Evolutionary conservation across 2,113 vertebrate genomes (phyloP).

Genomic region (Cebidichthys violaceus): DNA sequence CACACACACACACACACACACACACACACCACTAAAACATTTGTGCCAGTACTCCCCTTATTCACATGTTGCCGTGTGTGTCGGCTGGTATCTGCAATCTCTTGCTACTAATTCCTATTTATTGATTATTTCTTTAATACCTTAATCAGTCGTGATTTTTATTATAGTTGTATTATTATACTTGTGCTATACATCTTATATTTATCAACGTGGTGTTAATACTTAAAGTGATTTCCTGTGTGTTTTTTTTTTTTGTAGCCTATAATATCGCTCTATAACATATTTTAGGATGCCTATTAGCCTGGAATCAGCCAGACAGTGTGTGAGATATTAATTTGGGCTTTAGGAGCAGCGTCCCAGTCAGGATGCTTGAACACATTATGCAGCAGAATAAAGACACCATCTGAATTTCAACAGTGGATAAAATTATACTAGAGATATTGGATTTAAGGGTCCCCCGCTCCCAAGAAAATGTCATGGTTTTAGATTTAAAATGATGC

Average conservation of each 20-base stretch:
- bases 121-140: not conserved
- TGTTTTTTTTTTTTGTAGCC: not conserved
- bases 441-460: no score
- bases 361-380: not conserved
- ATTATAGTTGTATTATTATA: not conserved
- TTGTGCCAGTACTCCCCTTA: slow-evolving; percentile 6
- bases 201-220: not conserved
- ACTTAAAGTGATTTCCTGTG: not conserved
- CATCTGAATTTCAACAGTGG: no score
- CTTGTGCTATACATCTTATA: not conserved
- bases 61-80: not conserved
- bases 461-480: no score
- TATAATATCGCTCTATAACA: not conserved
- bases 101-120: not conserved
- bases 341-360: not conserved
- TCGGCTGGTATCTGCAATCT: not conserved
- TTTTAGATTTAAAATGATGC: no score
- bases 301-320: not conserved
- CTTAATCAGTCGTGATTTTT: not conserved
- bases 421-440: no score
- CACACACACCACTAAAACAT: slow-evolving; percentile 55
- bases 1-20: slow-evolving; percentile 45
- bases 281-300: not conserved
- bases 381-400: no score
- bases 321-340: not conserved